Evolutionary conservation across 2,888 invertebrate genomes (phyloP), one percentile per base, ranked within the genome.

Genomic region (Mythimna albipuncta): DNA sequence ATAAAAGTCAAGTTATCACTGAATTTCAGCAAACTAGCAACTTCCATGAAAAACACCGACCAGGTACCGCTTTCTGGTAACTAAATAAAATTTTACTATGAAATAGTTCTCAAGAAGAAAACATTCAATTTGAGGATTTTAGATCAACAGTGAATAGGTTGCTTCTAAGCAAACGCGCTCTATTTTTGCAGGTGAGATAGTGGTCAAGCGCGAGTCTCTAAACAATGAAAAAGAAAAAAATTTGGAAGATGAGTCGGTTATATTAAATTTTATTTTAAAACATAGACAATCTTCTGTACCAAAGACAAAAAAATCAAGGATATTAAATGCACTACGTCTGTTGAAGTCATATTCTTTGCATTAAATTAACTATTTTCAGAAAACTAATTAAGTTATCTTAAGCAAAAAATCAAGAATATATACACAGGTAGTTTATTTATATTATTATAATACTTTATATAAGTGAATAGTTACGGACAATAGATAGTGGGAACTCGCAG

Each of bases 401-500:
- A 26, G 11, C 21, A 21, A 59, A 70, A n/a, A 19, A 82, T 78
- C 44, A 44, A 26, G 11, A 10, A 38, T 35, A 64, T 82, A 35
- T 72, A 82, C 62, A 77, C 67, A 68, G 55, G 67, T 63, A 76
- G 38, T 65, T 61, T 64, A 67, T 62, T 50, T 50, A 64, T 38
- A 59, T 38, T n/a, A 52, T 21, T 54, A 70, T 68, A 71, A 71
- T 68, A 0, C 67, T 79, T 79, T 71, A 52, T 65, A 68, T 77
- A 59, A 16, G 16, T 11, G 11, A 63, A 7, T 64, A 64, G 63
- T 68, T 58, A 59, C 13, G 61, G 7, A 79, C 72, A 77, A 82
- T 82, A 72, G 78, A 70, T 38, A n/a, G 0, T 62, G 79, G 71
- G 44, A 65, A 77, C 57, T 79, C 68, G n/a, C 10, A 2, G 2